A percentile compares a stretch with the other conserved stretches of the same genome.
Conservation (phyloP, 1,140 invertebrate genomes). For the Panagrolaimus sp. region DNA sequence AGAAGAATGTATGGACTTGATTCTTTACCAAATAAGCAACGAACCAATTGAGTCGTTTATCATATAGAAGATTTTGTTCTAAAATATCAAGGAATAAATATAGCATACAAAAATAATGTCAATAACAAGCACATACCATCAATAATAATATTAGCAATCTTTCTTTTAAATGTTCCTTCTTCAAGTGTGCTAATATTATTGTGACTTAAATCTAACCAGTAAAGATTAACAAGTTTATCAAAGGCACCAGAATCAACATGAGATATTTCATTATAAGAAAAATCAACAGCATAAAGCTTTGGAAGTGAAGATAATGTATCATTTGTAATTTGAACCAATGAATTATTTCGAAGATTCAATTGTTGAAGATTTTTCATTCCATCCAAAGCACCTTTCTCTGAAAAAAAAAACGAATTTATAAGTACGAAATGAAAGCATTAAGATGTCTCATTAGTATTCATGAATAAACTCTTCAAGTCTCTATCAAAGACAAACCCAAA, state of each 20-base stretch:
- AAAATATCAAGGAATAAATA: not conserved
- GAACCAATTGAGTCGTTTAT: slow-evolving; percentile 52
- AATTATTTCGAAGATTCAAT: slow-evolving; percentile 51
- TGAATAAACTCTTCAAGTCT: too few relatives aligned
- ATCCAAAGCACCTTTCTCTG: slow-evolving; percentile 56
- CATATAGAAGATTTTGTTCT: slow-evolving; percentile 51
- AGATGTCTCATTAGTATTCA: too few relatives aligned
- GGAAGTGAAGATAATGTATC: slow-evolving; percentile 43
- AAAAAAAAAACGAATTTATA: too few relatives aligned
- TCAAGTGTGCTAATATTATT: slow-evolving; percentile 41
- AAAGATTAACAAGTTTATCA: slow-evolving; percentile 30
- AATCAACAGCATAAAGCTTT: slow-evolving; percentile 38
- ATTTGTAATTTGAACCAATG: slow-evolving; percentile 39
- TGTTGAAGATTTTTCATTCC: slow-evolving; percentile 55
- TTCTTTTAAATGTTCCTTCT: slow-evolving; percentile 40
- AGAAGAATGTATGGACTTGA: slow-evolving; percentile 50
- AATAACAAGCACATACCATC: slow-evolving; percentile 37
- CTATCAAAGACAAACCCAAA: too few relatives aligned
- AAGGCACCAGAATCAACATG: slow-evolving; percentile 45
- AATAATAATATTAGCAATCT: slow-evolving; percentile 48
- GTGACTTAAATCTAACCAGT: slow-evolving; percentile 49
- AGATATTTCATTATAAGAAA: slow-evolving; percentile 40
- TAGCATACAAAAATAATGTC: not conserved
- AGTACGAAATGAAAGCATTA: too few relatives aligned
- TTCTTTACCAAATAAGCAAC: slow-evolving; percentile 49